phyloP scores from a whole-genome alignment of 2,797 vertebrate genomes.

The Galaxias olidus region DNA sequence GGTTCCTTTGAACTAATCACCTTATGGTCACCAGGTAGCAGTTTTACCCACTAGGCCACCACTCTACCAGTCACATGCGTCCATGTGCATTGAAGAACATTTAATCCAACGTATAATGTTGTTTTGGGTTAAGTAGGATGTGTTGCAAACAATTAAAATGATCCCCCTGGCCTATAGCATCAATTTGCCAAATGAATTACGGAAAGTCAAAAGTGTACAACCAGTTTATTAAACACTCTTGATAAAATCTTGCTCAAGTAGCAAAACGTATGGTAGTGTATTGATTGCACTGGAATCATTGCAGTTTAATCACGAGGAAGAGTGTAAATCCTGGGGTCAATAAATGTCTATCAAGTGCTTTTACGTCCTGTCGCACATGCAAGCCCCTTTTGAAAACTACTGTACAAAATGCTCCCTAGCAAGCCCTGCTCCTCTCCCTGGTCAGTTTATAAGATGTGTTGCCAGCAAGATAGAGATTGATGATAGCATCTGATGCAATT shows the following conservation, averaged over 20 bases:
- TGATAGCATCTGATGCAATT: slow-evolving; percentile 75
- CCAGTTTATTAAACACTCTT: too few species aligned
- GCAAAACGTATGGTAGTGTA: background rate
- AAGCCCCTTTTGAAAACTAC: slow-evolving; percentile 39
- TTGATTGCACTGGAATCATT: slow-evolving; percentile 14
- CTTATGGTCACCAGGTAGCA: too few species aligned
- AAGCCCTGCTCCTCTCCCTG: slow-evolving; percentile 14
- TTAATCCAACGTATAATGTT: too few species aligned
- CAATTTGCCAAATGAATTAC: too few species aligned
- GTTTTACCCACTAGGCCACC: too few species aligned
- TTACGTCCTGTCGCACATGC: slow-evolving; percentile 47
- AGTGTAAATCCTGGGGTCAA: slow-evolving; percentile 33
- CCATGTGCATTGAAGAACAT: too few species aligned
- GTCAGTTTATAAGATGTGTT: slow-evolving; percentile 58
- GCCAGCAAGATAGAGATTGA: slow-evolving; percentile 66
- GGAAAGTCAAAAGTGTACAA: too few species aligned
- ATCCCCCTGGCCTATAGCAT: too few species aligned
- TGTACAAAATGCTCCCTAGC: too few species aligned
- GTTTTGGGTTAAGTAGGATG: too few species aligned
- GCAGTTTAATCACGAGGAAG: slow-evolving; percentile 34
- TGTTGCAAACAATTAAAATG: background rate
- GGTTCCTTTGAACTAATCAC: too few species aligned
- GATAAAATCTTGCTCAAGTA: background rate
- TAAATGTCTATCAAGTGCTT: slow-evolving; percentile 36
- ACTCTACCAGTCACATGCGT: too few species aligned